These are phyloP conservation scores for Genyomyrus donnyi DNA, from an alignment of 2,113 vertebrate species.

Conservation along the genomic window DNA sequence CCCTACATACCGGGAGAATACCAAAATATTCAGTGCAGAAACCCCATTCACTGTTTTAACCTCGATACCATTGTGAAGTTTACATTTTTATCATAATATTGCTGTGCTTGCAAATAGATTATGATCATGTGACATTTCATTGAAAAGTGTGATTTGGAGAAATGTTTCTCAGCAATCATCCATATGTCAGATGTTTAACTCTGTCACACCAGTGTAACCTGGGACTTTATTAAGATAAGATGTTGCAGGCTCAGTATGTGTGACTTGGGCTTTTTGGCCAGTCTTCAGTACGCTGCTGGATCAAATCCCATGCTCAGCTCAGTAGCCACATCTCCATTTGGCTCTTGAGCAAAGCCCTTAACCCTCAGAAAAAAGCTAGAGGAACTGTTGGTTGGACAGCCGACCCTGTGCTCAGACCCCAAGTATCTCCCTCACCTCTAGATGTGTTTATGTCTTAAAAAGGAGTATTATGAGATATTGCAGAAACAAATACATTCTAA, in stretches of 20 bases:
- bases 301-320: neutral
- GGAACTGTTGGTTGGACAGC: neutral
- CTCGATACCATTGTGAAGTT: neutral
- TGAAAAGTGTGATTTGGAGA: neutral
- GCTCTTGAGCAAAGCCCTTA: neutral
- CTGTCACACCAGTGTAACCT: neutral
- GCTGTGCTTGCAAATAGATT: neutral
- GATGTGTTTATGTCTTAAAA: neutral
- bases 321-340: neutral
- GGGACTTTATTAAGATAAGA: neutral
- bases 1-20: neutral
- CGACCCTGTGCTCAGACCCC: neutral
- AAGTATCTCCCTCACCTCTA: neutral
- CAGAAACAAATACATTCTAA: neutral
- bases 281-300: neutral
- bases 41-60: neutral
- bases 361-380: neutral
- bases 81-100: neutral
- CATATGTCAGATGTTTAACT: neutral
- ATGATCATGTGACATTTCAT: neutral
- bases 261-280: neutral
- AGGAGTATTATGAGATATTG: neutral
- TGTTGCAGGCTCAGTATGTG: neutral
- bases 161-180: neutral
- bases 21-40: neutral